phyloP scores from a whole-genome alignment of 2,888 invertebrate genomes.

The Yponomeuta evonymella region DNA sequence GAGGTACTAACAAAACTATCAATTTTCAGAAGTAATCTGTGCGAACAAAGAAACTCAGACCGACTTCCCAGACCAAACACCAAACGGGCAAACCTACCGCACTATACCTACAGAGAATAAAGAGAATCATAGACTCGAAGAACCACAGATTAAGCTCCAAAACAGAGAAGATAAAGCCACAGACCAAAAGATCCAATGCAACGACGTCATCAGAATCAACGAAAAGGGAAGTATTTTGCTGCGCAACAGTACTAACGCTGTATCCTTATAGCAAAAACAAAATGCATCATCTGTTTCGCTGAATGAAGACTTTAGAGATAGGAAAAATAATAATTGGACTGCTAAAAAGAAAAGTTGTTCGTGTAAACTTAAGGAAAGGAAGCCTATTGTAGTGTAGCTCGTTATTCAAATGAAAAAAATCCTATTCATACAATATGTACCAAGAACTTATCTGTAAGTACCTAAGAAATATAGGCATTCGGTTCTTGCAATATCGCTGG shows the following conservation, averaged over 20 bases:
- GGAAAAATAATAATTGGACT: conserved; percentile 41
- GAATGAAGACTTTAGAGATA: conserved; percentile 40
- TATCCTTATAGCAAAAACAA: conserved; percentile 18
- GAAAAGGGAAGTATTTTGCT: conserved; percentile 58
- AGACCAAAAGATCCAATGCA: conserved; percentile 30
- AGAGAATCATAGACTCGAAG: conserved; percentile 22
- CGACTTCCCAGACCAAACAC: conserved; percentile 49
- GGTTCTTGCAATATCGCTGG: too few relatives aligned
- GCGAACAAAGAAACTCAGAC: conserved; percentile 62
- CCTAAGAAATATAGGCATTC: too few relatives aligned
- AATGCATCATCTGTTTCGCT: conserved; percentile 49
- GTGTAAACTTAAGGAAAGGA: conserved; percentile 57
- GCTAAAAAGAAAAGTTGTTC: conserved; percentile 62
- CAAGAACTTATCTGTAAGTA: too few relatives aligned
- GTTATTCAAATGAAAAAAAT: conserved; percentile 17
- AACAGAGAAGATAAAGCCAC: conserved; percentile 28
- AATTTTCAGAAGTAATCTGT: conserved; percentile 44
- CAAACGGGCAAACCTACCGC: conserved; percentile 51
- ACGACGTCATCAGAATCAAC: conserved; percentile 27
- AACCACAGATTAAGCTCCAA: conserved; percentile 4
- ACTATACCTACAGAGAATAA: conserved; percentile 26
- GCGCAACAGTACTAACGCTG: conserved; percentile 28
- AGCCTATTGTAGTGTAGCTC: conserved; percentile 55
- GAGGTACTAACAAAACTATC: neutral
- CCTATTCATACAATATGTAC: neutral